Evolutionary conservation across 2,888 invertebrate species (phyloP).

Genomic region (Megastigmus dorsalis): DNA sequence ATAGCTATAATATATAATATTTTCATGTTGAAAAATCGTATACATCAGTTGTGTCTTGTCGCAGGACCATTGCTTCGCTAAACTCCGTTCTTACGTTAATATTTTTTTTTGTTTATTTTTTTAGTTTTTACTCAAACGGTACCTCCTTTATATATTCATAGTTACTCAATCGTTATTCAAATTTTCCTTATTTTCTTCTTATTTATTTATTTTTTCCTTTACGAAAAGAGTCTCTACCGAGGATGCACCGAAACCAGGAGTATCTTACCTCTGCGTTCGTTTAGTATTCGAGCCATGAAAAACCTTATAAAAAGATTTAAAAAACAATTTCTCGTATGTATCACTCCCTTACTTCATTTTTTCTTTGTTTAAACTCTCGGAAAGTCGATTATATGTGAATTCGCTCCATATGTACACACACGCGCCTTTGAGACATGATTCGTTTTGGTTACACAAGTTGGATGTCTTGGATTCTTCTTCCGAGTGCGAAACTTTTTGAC

Average conservation of each 20-base stretch:
- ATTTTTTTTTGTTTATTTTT: conserved; percentile 23
- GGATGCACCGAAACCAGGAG: conserved; percentile 55
- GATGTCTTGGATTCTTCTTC: not conserved
- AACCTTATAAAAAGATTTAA: conserved; percentile 54
- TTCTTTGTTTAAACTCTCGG: not conserved
- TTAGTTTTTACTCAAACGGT: conserved; percentile 46
- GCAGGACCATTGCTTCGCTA: conserved; percentile 72
- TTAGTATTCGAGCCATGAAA: conserved; percentile 48
- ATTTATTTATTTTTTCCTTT: conserved; percentile 31
- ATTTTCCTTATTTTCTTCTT: conserved; percentile 48
- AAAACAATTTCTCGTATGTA: conserved; percentile 49
- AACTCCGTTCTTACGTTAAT: conserved; percentile 57
- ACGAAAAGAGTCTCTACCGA: conserved; percentile 45
- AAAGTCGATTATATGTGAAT: conserved; percentile 27
- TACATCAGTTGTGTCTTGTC: conserved; percentile 75
- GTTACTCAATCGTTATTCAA: conserved; percentile 54
- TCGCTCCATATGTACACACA: conserved; percentile 39
- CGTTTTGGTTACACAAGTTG: conserved; percentile 1
- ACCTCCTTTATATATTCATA: conserved; percentile 46
- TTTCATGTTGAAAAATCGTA: conserved; percentile 76
- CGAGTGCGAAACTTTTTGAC: not conserved
- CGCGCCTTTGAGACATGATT: conserved; percentile 37
- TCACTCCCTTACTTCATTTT: conserved; percentile 13
- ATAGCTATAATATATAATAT: conserved; percentile 74
- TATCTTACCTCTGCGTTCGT: conserved; percentile 36